Conservation (phyloP, 2,797 vertebrate species). For the Danio aesculapii region DNA sequence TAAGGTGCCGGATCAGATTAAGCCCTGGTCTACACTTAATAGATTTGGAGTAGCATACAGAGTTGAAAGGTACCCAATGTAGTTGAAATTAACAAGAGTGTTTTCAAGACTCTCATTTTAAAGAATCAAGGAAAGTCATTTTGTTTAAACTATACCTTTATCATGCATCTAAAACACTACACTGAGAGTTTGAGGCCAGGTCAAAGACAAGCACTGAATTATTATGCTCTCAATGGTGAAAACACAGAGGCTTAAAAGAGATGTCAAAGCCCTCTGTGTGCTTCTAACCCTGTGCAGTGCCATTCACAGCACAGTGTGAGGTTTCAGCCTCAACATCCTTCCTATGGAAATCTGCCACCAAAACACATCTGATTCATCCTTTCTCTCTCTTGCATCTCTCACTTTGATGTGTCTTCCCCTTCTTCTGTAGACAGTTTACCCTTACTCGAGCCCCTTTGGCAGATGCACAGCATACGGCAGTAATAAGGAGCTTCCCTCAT, state of each 20-base stretch:
- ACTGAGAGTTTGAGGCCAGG: constrained; percentile 4
- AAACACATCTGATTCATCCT: constrained; percentile 17
- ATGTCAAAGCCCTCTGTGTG: constrained; percentile 1
- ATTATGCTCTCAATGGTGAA: constrained; percentile 1
- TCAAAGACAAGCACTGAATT: background rate
- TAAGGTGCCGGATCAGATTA: no score
- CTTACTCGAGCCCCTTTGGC: constrained; percentile 44
- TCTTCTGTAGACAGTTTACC: constrained; percentile 48
- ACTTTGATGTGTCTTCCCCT: constrained; percentile 29
- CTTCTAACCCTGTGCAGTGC: background rate
- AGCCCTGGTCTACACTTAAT: no score
- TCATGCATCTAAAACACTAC: background rate
- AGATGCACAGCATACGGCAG: constrained; percentile 60
- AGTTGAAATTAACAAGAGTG: no score
- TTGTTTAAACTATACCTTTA: background rate
- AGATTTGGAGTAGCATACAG: no score
- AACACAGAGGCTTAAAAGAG: background rate
- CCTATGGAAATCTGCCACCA: constrained; percentile 6
- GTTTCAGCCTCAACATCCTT: background rate
- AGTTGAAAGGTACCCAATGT: no score
- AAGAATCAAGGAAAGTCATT: no score
- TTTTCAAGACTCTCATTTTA: no score
- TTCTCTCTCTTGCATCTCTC: constrained; percentile 13
- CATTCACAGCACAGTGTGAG: constrained; percentile 12
- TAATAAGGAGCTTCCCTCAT: constrained; percentile 64